Conservation (phyloP, 2,113 vertebrate species). For the Pterocles gutturalis region DNA sequence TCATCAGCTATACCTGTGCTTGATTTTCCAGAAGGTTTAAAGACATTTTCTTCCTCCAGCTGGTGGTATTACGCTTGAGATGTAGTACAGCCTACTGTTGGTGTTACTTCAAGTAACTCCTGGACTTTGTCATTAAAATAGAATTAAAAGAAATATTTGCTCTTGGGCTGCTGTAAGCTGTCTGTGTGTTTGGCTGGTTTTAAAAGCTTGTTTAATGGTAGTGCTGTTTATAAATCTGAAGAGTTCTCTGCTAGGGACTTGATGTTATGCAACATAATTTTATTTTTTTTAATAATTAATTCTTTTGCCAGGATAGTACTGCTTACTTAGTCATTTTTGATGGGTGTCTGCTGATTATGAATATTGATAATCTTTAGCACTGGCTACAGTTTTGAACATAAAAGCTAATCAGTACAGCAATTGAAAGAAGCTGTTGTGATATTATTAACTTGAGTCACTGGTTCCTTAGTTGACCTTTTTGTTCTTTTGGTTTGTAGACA, state of each 20-base stretch:
- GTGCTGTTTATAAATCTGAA: background rate
- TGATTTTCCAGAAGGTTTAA: background rate
- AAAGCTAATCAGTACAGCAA: background rate
- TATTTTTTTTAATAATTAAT: background rate
- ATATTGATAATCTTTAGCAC: background rate
- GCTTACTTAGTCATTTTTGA: background rate
- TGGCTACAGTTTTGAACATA: background rate
- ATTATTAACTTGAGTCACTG: background rate
- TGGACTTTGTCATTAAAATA: background rate
- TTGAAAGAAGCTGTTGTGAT: background rate
- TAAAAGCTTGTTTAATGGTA: background rate
- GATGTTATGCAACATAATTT: background rate
- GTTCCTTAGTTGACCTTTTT: background rate
- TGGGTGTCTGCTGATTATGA: background rate
- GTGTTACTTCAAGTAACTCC: background rate
- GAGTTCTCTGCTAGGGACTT: background rate
- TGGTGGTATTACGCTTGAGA: background rate
- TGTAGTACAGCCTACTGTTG: background rate
- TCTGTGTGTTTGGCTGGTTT: background rate
- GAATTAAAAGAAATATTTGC: background rate
- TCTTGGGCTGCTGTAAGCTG: background rate
- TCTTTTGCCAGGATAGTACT: background rate
- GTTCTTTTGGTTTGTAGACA: slow-evolving; percentile 78
- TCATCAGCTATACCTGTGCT: background rate
- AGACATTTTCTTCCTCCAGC: background rate